These are phyloP conservation scores for Apomyelois bistriatella DNA, from an alignment of 2,888 invertebrate species.

Conservation along the genomic window DNA sequence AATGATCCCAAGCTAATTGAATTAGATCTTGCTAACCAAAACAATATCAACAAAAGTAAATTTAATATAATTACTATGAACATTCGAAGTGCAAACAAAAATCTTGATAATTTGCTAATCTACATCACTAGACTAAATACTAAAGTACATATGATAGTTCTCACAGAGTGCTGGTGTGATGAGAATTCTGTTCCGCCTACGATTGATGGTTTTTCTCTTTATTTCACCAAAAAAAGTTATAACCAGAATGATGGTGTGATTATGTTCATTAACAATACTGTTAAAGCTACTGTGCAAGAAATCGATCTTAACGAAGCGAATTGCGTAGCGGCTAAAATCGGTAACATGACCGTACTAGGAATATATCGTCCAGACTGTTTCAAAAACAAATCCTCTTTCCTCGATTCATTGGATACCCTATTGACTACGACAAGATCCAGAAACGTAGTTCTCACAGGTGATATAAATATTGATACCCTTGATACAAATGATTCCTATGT, in stretches of 20 bases:
- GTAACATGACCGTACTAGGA: background rate
- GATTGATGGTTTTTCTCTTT: background rate
- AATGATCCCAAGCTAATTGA: slow-evolving; percentile 6
- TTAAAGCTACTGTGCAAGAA: background rate
- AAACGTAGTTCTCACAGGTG: slow-evolving; percentile 12
- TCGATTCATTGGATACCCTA: slow-evolving; percentile 11
- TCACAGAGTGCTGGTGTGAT: slow-evolving; percentile 16
- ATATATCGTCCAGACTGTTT: background rate
- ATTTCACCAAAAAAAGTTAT: slow-evolving; percentile 11
- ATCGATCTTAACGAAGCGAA: slow-evolving; percentile 13
- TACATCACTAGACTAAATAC: slow-evolving; percentile 14
- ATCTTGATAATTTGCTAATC: slow-evolving; percentile 14
- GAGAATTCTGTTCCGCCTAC: slow-evolving; percentile 3
- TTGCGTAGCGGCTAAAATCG: background rate
- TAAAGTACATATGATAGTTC: slow-evolving; percentile 10
- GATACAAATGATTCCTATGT: background rate
- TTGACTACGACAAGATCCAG: background rate
- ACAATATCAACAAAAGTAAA: background rate
- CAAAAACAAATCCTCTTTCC: background rate
- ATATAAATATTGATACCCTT: slow-evolving; percentile 15
- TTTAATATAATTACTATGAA: slow-evolving; percentile 15
- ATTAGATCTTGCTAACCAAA: background rate
- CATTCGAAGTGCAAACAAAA: slow-evolving; percentile 16
- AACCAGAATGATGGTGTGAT: slow-evolving; percentile 19
- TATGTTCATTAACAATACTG: slow-evolving; percentile 2